A percentile compares a stretch with the other conserved stretches of the same genome.
Conservation (phyloP, 1,140 invertebrate genomes). For the Leptinotarsa undecemlineata region DNA sequence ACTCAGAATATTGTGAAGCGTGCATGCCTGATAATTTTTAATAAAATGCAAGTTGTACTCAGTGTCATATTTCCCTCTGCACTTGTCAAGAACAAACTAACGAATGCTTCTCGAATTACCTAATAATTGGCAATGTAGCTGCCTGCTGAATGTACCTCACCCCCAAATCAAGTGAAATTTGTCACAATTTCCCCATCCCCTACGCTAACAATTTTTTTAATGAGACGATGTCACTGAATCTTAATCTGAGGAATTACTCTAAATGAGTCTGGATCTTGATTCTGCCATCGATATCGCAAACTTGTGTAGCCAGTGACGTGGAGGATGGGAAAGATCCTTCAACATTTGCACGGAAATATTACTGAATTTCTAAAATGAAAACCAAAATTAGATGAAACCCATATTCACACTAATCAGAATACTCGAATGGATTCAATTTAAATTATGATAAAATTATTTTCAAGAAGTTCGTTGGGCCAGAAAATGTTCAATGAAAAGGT, state of each 20-base stretch:
- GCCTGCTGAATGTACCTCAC: neutral
- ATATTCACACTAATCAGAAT: too few relatives aligned
- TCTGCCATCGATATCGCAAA: slow-evolving; percentile 32
- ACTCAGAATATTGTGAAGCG: too few relatives aligned
- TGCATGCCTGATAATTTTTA: too few relatives aligned
- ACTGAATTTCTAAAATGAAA: too few relatives aligned
- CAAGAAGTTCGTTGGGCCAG: too few relatives aligned
- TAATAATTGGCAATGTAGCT: neutral
- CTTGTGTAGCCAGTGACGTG: slow-evolving; percentile 27
- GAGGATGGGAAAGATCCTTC: too few relatives aligned
- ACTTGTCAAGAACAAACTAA: slow-evolving; percentile 17
- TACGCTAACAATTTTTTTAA: slow-evolving; percentile 32
- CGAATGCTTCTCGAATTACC: neutral
- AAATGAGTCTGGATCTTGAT: slow-evolving; percentile 13
- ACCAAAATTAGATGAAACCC: too few relatives aligned
- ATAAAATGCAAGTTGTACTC: slow-evolving; percentile 6
- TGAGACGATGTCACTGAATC: slow-evolving; percentile 33
- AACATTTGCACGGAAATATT: too few relatives aligned
- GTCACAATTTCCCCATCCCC: slow-evolving; percentile 27
- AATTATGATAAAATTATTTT: too few relatives aligned
- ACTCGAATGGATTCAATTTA: too few relatives aligned
- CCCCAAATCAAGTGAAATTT: slow-evolving; percentile 27
- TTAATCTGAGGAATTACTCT: slow-evolving; percentile 33
- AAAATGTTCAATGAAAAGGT: too few relatives aligned
- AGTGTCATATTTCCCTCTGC: neutral